Base-by-base conservation (phyloP, 2,797 vertebrate genomes). In the Pelodytes ibericus region DNA sequence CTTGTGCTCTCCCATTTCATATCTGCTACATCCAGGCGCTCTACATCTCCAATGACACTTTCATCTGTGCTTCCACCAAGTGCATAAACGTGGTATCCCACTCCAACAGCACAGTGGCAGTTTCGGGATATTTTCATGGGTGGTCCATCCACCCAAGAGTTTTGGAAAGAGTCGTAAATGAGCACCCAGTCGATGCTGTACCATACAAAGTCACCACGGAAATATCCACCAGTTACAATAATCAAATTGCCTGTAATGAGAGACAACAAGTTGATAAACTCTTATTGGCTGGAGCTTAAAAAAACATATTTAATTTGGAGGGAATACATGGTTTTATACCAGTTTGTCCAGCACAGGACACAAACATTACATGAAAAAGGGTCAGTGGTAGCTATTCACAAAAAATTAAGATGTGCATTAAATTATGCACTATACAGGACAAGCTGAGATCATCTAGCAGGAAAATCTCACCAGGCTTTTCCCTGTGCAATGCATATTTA, bases 121-220 rank as follows among this genome's bases (percentile, higher is more conserved):
- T 94, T 91, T 64, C 95, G 90, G 80, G 95, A 94, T 66, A 89
- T 92, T 85, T 88, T 90, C 88, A 96, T 85, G 26, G 91, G 84
- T 0, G 96, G 95, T 0, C 93, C 95, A 0, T 95, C 92, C 67
- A 90, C 79, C 96, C 96, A 97, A 31, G 82, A 87, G 33, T 92
- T 85, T 47, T 87, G 90, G 73, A 82, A 76, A 81, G 89, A 92
- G 20, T 91, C 91, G 36, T 94, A 97, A 65, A 93, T 88, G 20
- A 88, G 87, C 78, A 96, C 95, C 95, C 95, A 95, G 74, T 95
- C 94, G 86, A 95, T 94, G 0, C 89, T 93, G 82, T 94, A 95
- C 96, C 96, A 96, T 69, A 94, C 85, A 62, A 95, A 91, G 56
- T 90, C 87, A 3, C 95, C 95, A 11, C 93, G 90, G 83, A 93